These are phyloP conservation scores for Eupeodes latifasciatus DNA, from an alignment of 2,888 invertebrate genomes.

Conservation along the genomic window DNA sequence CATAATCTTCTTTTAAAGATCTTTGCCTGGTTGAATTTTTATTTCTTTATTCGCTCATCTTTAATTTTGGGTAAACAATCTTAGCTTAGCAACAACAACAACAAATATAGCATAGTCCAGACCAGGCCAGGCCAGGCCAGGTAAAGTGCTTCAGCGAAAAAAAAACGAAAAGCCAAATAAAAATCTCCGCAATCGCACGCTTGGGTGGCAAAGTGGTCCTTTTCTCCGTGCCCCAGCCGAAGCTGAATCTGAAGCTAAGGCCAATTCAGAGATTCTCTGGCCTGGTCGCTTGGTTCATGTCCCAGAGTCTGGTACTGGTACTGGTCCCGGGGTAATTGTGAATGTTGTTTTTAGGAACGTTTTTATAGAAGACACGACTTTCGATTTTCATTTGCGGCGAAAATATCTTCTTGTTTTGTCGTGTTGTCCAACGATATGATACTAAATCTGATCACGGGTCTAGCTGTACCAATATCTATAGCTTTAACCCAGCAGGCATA, in stretches of 20 bases:
- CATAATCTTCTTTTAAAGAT: slow-evolving; percentile 74
- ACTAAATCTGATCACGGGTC: slow-evolving; percentile 20
- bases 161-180: background rate
- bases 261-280: slow-evolving; percentile 10
- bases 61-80: slow-evolving; percentile 68
- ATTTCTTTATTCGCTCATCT: slow-evolving; percentile 76
- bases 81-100: slow-evolving; percentile 24
- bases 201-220: slow-evolving; percentile 74
- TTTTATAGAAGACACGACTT: slow-evolving; percentile 72
- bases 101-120: background rate
- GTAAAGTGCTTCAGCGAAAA: slow-evolving; percentile 6
- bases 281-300: slow-evolving; percentile 1
- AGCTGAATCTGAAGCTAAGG: too few species aligned
- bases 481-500: slow-evolving; percentile 39
- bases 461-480: background rate
- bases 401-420: slow-evolving; percentile 55
- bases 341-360: slow-evolving; percentile 62
- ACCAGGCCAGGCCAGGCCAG: background rate
- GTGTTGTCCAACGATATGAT: slow-evolving; percentile 60
- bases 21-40: slow-evolving; percentile 67
- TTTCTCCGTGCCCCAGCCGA: slow-evolving; percentile 47
- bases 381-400: slow-evolving; percentile 68
- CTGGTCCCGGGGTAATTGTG: slow-evolving; percentile 55
- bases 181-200: slow-evolving; percentile 64
- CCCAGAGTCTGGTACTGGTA: background rate